Evolutionary conservation across 1,140 invertebrate species (phyloP), one percentile per base, ranked within the genome.

Genomic region (Drosophila leontia): DNA sequence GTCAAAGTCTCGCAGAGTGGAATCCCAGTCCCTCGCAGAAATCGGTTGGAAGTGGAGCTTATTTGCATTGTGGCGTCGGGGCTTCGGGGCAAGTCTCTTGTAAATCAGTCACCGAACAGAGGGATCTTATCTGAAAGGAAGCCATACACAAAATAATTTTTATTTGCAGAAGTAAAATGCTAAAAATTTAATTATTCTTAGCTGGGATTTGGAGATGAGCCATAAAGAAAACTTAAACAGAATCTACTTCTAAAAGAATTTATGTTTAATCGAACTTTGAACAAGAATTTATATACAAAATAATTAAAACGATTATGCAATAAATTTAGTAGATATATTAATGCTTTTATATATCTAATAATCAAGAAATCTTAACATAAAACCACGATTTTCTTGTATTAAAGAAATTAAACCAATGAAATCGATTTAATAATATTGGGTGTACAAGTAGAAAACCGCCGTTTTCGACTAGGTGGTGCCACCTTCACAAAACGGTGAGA

Each of bases 1-100:
- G 85, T 82, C 85, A 90, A 71, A 88, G 83, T 78, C 51, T 77
- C 17, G 47, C 48, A 23, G 62, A 70, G n/a, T 41, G 62, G 62
- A 70, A 67, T 29, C 41, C 50, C 32, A 47, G 44, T 35, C 12
- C 44, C 9, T 35, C 15, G 6, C 34, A 13, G 32, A 39, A 55
- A 57, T 45, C 41, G 50, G 34, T 17, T 17, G 29, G 48, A 55
- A 69, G 48, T 26, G 34, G 51, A 37, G 51, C 17, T 51, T 51
- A 65, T 69, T 69, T 65, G 45, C 45, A 51, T 65, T 58, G 39
- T 12, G 39, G 11, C 19, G 13, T 51, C 12, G 61, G 9, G 34
- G 63, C 42, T 48, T 61, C 41, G 35, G 37, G 63, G 23, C 26
- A 67, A 44, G 19, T 47, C 63, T 61, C 58, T 63, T 62, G 42